Conservation (phyloP, 1,140 invertebrate genomes). For the Papilio machaon region DNA sequence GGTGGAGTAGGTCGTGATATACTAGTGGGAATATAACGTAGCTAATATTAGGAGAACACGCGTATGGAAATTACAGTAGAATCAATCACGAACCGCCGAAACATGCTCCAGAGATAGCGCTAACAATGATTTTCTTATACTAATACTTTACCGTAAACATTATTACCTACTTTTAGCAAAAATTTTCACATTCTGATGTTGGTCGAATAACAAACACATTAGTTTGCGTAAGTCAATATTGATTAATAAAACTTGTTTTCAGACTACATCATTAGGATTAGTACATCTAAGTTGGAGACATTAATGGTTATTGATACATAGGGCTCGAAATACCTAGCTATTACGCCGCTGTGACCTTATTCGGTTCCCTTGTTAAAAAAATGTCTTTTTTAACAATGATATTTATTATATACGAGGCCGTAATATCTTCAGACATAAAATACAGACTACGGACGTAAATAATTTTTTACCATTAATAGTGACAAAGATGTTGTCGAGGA, state of each 20-base stretch:
- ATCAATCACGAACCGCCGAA: conserved; percentile 79
- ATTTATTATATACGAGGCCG: too few species aligned
- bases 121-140: conserved; percentile 69
- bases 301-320: too few species aligned
- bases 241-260: neutral
- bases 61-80: conserved; percentile 80
- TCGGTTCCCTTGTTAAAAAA: neutral
- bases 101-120: conserved; percentile 71
- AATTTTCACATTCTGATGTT: neutral
- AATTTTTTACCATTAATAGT: neutral
- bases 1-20: conserved; percentile 44
- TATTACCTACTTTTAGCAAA: neutral
- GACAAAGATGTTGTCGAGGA: neutral
- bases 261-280: too few species aligned
- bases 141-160: conserved; percentile 70
- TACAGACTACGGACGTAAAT: too few species aligned
- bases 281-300: too few species aligned
- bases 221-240: neutral
- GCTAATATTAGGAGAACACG: conserved; percentile 77
- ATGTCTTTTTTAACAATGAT: neutral
- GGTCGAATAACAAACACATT: neutral
- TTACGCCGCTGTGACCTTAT: too few species aligned
- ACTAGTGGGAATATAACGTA: conserved; percentile 66
- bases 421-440: too few species aligned
- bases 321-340: too few species aligned